Base-by-base conservation (phyloP, 2,797 vertebrate genomes). In the Urophycis tenuis region DNA sequence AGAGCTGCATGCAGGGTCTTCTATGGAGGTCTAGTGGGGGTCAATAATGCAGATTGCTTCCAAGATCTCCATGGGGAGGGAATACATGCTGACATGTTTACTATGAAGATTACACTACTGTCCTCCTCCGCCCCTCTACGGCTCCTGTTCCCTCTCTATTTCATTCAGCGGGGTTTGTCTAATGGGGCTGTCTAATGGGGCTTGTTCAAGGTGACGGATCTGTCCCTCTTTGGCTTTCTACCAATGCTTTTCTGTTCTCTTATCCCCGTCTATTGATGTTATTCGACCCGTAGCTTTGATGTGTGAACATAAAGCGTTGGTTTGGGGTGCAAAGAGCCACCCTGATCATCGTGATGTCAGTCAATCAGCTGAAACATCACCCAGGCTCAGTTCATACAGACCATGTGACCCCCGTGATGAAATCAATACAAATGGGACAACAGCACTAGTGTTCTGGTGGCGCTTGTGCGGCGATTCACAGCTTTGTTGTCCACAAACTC, bases 51-150 rank as follows among this genome's bases (percentile, higher is more conserved):
- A 53, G 49, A 53, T n/a, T 53, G 22, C 49, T n/a, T 53, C 49
- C 49, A 19, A 71, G 82, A 88, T 86, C 90, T 83, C 88, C 88
- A 84, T 76, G 74, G 84, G 2, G 35, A 81, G 71, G 81, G 77
- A 79, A 82, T 88, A 88, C 88, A 32, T 88, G 87, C 87, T 89
- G 87, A 90, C 83, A 9, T 78, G 82, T 85, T 78, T 70, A 85
- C 82, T 80, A 77, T 6, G 81, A 17, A 4, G 45, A 49, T 49
- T 39, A 39, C 11, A 39, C 36, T 39, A 10, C 14, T 45, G 14
- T 5, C 2, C 41, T 15, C 41, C 41, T 45, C 15, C 39, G 15
- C 3, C 12, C 39, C 39, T 41, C 39, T 41, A 41, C 15, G 11
- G 12, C 12, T 14, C 39, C 39, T 41, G 39, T 41, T 53, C 19